Conservation (phyloP, 2,888 invertebrate species). For the Steinernema hermaphroditum region DNA sequence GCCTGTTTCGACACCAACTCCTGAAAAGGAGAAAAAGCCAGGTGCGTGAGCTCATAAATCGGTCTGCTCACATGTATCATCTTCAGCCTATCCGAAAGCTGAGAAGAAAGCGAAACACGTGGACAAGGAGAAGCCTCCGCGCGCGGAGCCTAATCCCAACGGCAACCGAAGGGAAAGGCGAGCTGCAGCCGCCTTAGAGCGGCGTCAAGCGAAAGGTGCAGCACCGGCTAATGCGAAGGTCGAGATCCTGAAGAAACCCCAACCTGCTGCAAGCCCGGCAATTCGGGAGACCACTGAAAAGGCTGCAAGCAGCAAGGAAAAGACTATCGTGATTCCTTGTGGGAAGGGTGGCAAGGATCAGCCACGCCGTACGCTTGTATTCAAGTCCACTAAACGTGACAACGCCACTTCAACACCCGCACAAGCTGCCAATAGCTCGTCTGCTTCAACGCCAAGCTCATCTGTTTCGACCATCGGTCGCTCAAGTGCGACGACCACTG, state of each 20-base stretch:
- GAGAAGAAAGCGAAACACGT: not conserved
- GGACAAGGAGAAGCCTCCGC: not conserved
- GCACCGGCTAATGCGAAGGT: not conserved
- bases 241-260: not conserved
- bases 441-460: not conserved
- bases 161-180: conserved; percentile 6
- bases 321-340: too few species aligned
- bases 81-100: not conserved
- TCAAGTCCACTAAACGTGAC: not conserved
- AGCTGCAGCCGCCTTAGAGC: conserved; percentile 1
- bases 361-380: not conserved
- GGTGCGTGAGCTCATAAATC: not conserved
- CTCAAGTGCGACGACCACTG: too few species aligned
- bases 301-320: not conserved
- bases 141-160: not conserved
- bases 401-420: not conserved
- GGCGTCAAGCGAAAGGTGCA: not conserved
- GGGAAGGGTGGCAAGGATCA: not conserved
- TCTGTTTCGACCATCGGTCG: not conserved
- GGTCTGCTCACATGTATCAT: too few species aligned
- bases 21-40: not conserved
- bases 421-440: not conserved
- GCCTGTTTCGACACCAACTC: not conserved
- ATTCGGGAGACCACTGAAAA: not conserved
- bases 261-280: not conserved